Evolutionary conservation across 2,797 vertebrate genomes (phyloP).

Genomic region (Dicrostonyx torquatus): DNA sequence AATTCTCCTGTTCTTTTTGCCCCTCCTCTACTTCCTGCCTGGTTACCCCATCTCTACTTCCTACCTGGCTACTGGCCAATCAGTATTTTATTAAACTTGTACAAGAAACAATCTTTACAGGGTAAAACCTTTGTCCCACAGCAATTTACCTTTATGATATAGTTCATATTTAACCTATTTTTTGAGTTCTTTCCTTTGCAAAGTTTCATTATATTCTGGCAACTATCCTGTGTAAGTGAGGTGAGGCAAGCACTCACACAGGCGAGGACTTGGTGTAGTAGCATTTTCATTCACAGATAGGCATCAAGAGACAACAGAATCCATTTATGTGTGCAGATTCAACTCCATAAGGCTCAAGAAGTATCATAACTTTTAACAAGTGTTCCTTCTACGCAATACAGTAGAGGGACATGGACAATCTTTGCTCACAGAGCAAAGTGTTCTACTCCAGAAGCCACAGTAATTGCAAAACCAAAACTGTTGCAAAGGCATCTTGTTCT

Average conservation of each 20-base stretch:
- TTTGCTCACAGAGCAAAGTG: too few species aligned
- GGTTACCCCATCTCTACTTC: too few species aligned
- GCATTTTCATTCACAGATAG: neutral
- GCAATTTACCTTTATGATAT: neutral
- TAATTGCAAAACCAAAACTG: neutral
- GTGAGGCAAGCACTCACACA: neutral
- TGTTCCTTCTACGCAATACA: neutral
- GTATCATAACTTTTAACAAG: neutral
- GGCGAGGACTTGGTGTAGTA: rapidly evolving
- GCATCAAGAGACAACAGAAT: neutral
- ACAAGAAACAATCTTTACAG: too few species aligned
- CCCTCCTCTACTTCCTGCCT: too few species aligned
- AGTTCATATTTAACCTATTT: neutral
- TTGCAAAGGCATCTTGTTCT: neutral
- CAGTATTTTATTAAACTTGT: too few species aligned
- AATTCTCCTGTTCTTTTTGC: too few species aligned
- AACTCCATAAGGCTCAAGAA: neutral
- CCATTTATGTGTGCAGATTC: neutral
- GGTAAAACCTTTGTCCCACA: too few species aligned
- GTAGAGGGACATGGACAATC: neutral
- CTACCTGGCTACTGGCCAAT: too few species aligned
- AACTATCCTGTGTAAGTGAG: neutral
- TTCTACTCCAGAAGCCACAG: neutral
- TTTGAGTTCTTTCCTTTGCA: neutral
- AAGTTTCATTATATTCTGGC: neutral